Percentiles rank a stretch among this genome's conserved stretches.
Conservation (phyloP, 2,113 vertebrate species). For the Macroglossus sobrinus region DNA sequence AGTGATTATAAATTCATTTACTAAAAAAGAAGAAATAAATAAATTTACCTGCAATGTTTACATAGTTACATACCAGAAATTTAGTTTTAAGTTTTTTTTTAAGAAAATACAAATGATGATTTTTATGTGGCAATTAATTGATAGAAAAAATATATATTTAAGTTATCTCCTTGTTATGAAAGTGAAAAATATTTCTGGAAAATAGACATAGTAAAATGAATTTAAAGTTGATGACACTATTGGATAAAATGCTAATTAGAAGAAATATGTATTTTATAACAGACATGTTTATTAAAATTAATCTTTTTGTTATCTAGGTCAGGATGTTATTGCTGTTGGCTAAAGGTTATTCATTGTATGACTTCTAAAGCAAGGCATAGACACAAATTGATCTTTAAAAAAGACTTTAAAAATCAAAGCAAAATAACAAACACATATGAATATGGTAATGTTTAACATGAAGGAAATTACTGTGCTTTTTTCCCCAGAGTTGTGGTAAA, state of each 20-base stretch:
- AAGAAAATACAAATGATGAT: not conserved
- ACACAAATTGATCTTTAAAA: not conserved
- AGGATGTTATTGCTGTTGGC: not conserved
- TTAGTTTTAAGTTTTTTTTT: not conserved
- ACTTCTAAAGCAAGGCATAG: not conserved
- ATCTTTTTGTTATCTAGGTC: not conserved
- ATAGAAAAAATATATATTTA: not conserved
- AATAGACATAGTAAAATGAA: not conserved
- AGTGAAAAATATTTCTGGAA: not conserved
- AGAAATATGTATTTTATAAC: not conserved
- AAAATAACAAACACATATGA: not conserved
- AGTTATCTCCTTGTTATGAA: not conserved
- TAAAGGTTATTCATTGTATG: not conserved
- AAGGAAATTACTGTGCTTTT: not conserved
- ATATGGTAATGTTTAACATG: not conserved
- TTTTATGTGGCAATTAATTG: slow-evolving; percentile 11
- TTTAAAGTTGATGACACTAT: not conserved
- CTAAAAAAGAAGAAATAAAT: not conserved
- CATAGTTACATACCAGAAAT: not conserved
- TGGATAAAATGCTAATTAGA: not conserved
- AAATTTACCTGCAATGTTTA: not conserved
- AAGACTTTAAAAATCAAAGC: not conserved
- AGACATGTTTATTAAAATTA: not conserved
- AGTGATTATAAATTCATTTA: not conserved
- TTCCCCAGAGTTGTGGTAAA: not conserved